These are phyloP conservation scores for Pseudorectes ferrugineus DNA, from an alignment of 2,113 vertebrate genomes.

Conservation along the genomic window DNA sequence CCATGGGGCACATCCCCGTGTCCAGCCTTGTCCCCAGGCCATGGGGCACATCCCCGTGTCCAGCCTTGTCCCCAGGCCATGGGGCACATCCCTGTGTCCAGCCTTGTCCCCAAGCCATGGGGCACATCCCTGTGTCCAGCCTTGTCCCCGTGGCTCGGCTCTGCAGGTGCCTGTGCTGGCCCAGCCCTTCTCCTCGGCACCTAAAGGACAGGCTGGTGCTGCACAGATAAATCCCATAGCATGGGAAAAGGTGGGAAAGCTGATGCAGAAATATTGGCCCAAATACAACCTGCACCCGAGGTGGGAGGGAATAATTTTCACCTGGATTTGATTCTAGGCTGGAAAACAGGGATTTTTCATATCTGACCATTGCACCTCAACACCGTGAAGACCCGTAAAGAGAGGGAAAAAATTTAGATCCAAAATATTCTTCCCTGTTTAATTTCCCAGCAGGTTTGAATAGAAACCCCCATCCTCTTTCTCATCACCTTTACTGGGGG, in stretches of 20 bases:
- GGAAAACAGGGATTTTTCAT: not conserved
- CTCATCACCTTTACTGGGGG: not conserved
- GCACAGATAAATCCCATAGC: not conserved
- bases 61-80: not conserved
- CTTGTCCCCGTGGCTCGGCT: rapidly evolving
- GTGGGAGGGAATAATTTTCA: not conserved
- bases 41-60: not conserved
- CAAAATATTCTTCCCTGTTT: not conserved
- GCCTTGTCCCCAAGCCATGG: rapidly evolving
- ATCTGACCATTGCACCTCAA: not conserved
- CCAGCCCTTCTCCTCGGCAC: not conserved
- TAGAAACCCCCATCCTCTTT: not conserved
- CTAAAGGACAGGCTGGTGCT: not conserved
- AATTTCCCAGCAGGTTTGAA: not conserved
- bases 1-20: not conserved
- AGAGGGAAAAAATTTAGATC: not conserved
- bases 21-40: not conserved
- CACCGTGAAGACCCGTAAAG: not conserved
- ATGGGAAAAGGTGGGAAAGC: not conserved
- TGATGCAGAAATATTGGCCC: not conserved
- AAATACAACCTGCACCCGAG: not conserved
- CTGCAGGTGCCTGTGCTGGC: not conserved
- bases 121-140: rapidly evolving
- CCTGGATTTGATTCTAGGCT: not conserved
- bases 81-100: not conserved